These are phyloP conservation scores for Xyrauchen texanus DNA, from an alignment of 2,113 vertebrate species.

Conservation along the genomic window DNA sequence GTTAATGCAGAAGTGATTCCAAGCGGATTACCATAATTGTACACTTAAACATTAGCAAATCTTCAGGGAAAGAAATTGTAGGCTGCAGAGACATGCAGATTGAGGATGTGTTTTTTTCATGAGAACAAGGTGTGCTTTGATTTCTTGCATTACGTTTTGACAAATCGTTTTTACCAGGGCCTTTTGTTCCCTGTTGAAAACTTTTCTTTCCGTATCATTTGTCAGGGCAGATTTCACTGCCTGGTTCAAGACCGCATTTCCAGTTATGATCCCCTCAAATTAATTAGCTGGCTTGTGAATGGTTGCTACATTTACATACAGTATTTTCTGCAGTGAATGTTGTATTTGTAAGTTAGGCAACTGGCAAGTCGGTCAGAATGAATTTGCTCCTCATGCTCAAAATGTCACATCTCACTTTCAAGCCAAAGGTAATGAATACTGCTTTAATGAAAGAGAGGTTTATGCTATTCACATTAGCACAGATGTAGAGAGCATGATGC, in stretches of 20 bases:
- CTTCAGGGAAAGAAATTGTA: background rate
- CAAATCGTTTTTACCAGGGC: background rate
- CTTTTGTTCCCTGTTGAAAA: background rate
- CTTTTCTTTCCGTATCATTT: background rate
- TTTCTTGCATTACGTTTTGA: background rate
- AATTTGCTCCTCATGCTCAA: no score
- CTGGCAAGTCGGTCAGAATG: no score
- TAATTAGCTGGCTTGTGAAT: constrained; percentile 14
- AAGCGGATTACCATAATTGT: constrained; percentile 9
- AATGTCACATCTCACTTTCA: no score
- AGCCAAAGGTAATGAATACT: no score
- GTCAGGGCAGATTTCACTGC: background rate
- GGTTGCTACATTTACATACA: constrained; percentile 1
- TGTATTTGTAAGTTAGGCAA: background rate
- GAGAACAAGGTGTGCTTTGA: background rate
- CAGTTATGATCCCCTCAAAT: background rate
- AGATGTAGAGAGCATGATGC: no score
- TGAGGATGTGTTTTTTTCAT: background rate
- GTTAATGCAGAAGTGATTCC: background rate
- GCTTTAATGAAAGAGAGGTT: no score
- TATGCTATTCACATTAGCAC: no score
- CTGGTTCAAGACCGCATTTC: background rate
- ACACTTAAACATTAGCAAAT: background rate
- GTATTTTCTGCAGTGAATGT: background rate
- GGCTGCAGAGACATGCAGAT: background rate